Conservation (phyloP, 1,140 invertebrate genomes). For the Hesperophylax magnus region DNA sequence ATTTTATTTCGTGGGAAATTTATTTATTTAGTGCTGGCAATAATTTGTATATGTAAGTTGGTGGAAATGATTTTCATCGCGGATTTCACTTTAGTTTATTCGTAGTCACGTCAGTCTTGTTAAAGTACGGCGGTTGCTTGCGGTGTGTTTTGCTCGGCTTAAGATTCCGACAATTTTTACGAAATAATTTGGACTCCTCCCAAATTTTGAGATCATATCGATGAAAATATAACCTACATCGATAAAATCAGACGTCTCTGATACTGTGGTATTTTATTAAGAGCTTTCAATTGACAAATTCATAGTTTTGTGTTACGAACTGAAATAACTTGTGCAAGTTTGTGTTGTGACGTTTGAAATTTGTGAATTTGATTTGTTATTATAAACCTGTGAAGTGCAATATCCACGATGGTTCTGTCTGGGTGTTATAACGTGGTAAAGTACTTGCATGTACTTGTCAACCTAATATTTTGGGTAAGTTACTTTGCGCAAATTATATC, state of each 20-base stretch:
- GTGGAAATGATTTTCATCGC: background rate
- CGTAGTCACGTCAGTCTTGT: background rate
- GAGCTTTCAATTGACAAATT: background rate
- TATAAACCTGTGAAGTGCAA: slow-evolving; percentile 14
- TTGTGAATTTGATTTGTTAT: slow-evolving; percentile 38
- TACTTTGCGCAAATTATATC: slow-evolving; percentile 4
- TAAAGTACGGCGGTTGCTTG: background rate
- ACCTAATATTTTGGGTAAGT: slow-evolving; percentile 82
- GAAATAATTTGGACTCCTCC: slow-evolving; percentile 21
- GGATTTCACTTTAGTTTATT: background rate
- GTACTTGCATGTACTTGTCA: slow-evolving; percentile 79
- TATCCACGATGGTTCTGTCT: slow-evolving; percentile 72
- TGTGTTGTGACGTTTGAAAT: slow-evolving; percentile 50
- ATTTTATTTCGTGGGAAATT: slow-evolving; percentile 18
- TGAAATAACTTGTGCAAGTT: slow-evolving; percentile 35
- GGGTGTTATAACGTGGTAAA: slow-evolving; percentile 80
- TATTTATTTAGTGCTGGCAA: slow-evolving; percentile 2
- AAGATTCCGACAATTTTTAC: slow-evolving; percentile 8
- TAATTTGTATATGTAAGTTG: background rate
- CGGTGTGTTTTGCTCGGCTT: background rate
- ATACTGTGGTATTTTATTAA: slow-evolving; percentile 9
- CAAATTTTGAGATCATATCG: slow-evolving; percentile 2
- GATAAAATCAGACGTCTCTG: background rate
- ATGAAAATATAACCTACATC: slow-evolving; percentile 10
- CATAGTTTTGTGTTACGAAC: background rate